phyloP scores from a whole-genome alignment of 2,113 vertebrate species.

The Aphyosemion australe region DNA sequence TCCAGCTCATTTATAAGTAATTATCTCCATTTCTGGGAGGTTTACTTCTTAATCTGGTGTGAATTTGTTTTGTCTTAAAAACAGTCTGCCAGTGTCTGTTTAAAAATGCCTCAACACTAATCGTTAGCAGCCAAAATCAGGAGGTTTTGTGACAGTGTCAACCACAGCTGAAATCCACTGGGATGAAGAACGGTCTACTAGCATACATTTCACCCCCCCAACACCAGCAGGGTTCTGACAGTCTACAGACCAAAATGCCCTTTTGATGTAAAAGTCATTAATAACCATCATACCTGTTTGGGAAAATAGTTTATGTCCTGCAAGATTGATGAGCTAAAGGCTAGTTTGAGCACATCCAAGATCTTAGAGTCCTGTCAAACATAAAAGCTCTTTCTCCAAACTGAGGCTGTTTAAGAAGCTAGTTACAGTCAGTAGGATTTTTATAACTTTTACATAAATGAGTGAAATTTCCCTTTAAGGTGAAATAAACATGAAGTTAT shows the following conservation, averaged over 20 bases:
- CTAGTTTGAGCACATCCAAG: too few relatives aligned
- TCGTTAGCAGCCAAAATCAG: slow-evolving; percentile 4
- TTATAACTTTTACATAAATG: too few relatives aligned
- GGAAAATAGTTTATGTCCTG: too few relatives aligned
- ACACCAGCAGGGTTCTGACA: slow-evolving; percentile 52
- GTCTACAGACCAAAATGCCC: not conserved
- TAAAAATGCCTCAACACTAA: slow-evolving; percentile 62
- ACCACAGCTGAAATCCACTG: not conserved
- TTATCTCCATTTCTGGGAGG: slow-evolving; percentile 4
- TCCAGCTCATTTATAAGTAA: slow-evolving; percentile 15
- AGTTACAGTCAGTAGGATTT: too few relatives aligned
- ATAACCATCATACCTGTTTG: too few relatives aligned
- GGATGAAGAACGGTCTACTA: too few relatives aligned
- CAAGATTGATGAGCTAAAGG: too few relatives aligned
- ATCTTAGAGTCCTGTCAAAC: too few relatives aligned
- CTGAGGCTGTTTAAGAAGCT: too few relatives aligned
- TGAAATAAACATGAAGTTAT: slow-evolving; percentile 1
- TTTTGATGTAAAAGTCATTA: too few relatives aligned
- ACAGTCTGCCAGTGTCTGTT: slow-evolving; percentile 55
- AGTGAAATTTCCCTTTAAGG: not conserved
- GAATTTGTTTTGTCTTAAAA: slow-evolving; percentile 21
- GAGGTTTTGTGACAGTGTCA: slow-evolving; percentile 8
- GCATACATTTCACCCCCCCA: slow-evolving; percentile 17
- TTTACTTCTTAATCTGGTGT: slow-evolving; percentile 23
- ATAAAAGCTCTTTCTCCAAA: too few relatives aligned